Percentiles rank a stretch among this genome's conserved stretches.
phyloP scores from a whole-genome alignment of 2,113 vertebrate genomes.

The Columbina picui region DNA sequence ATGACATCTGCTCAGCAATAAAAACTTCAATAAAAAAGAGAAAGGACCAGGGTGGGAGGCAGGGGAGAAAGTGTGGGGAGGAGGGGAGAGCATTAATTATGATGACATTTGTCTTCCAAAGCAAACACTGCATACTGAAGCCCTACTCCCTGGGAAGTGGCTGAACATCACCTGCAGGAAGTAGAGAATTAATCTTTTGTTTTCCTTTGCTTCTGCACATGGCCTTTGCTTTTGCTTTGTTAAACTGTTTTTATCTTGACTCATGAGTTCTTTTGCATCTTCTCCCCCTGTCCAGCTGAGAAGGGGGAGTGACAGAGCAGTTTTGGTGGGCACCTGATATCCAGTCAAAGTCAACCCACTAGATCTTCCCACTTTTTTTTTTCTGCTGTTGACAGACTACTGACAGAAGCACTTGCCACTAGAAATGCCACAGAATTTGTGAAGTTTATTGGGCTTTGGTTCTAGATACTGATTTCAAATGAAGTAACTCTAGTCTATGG shows the following conservation, averaged over 20 bases:
- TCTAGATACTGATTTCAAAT: not conserved
- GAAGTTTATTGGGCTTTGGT: not conserved
- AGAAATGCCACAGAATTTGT: not conserved
- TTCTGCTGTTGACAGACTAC: not conserved
- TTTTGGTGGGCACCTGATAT: not conserved
- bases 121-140: not conserved
- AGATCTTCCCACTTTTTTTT: not conserved
- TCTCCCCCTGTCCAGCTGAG: not conserved
- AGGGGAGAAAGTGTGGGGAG: no score
- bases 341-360: not conserved
- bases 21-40: not conserved
- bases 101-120: not conserved
- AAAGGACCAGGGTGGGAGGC: not conserved
- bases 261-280: fast-evolving
- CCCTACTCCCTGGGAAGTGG: not conserved
- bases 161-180: not conserved
- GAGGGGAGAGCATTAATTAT: fast-evolving
- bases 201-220: fast-evolving
- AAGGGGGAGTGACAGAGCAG: fast-evolving
- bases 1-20: not conserved
- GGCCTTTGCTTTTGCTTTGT: not conserved
- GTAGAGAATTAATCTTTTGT: not conserved
- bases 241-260: not conserved
- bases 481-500: not conserved
- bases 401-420: not conserved